phyloP scores from a whole-genome alignment of 2,888 invertebrate species.

The Apamea sordens region DNA sequence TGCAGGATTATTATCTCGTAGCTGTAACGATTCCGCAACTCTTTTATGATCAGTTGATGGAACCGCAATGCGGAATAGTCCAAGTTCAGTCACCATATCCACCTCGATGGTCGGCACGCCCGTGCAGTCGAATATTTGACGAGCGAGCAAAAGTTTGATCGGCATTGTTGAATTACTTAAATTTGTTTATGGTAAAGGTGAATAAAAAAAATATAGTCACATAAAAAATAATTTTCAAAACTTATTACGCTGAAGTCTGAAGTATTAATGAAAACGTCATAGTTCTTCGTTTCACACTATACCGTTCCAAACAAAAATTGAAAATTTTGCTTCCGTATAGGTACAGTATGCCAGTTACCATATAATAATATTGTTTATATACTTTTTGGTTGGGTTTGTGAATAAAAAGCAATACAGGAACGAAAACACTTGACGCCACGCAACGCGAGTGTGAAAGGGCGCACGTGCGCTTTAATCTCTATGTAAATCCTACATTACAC shows the following conservation, averaged over 20 bases:
- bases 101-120: constrained; percentile 99
- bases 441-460: constrained; percentile 59
- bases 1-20: constrained; percentile 96
- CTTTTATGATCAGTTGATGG: constrained; percentile 99
- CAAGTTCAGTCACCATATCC: constrained; percentile 94
- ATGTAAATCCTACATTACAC: constrained; percentile 86
- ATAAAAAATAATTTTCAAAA: neutral
- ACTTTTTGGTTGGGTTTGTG: constrained; percentile 39
- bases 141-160: constrained; percentile 96
- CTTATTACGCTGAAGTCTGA: neutral
- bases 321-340: neutral
- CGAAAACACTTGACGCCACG: constrained; percentile 20
- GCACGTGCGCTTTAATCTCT: constrained; percentile 86
- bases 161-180: constrained; percentile 91
- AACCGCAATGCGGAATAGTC: constrained; percentile 97
- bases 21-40: constrained; percentile 97
- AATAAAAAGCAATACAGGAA: constrained; percentile 21
- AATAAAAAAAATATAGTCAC: constrained; percentile 14
- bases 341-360: constrained; percentile 21
- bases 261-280: constrained; percentile 23
- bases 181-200: constrained; percentile 17
- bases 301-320: constrained; percentile 18
- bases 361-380: constrained; percentile 12
- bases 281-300: neutral
- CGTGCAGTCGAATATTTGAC: constrained; percentile 99